Evolutionary conservation across 1,140 invertebrate species (phyloP).

Genomic region (Ceratitis capitata): DNA sequence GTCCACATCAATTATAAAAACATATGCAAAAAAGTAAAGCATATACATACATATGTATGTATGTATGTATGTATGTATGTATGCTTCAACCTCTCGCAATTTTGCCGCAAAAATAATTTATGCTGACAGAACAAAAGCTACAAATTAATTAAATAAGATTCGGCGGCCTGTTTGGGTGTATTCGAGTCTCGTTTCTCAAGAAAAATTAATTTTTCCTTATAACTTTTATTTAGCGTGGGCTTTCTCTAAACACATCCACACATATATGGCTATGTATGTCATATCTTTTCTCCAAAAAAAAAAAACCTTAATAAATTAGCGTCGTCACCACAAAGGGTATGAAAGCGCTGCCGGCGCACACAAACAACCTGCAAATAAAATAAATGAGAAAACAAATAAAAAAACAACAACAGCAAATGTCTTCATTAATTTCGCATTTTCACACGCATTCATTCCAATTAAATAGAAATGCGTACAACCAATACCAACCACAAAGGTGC

Average conservation of each 20-base stretch:
- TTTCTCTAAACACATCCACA: background rate
- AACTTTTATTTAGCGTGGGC: background rate
- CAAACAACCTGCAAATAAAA: background rate
- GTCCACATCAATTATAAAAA: too few relatives aligned
- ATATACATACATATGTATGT: too few relatives aligned
- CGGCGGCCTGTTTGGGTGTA: background rate
- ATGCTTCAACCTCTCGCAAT: too few relatives aligned
- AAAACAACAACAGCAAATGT: background rate
- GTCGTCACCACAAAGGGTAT: background rate
- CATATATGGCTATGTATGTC: background rate
- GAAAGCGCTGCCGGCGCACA: background rate
- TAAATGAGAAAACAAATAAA: background rate
- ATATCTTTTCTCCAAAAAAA: background rate
- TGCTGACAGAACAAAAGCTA: background rate
- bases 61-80: too few relatives aligned
- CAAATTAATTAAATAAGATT: background rate
- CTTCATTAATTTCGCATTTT: slow-evolving; percentile 8
- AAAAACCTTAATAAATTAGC: slow-evolving; percentile 10
- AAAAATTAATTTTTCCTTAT: background rate
- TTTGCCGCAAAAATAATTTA: background rate
- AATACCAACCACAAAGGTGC: background rate
- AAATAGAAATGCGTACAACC: background rate
- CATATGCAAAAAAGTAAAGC: too few relatives aligned
- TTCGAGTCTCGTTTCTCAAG: background rate
- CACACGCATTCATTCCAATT: slow-evolving; percentile 30